Percentiles rank a stretch among this genome's conserved stretches.
phyloP scores from a whole-genome alignment of 2,888 invertebrate species.

The Nymphalis c-album region DNA sequence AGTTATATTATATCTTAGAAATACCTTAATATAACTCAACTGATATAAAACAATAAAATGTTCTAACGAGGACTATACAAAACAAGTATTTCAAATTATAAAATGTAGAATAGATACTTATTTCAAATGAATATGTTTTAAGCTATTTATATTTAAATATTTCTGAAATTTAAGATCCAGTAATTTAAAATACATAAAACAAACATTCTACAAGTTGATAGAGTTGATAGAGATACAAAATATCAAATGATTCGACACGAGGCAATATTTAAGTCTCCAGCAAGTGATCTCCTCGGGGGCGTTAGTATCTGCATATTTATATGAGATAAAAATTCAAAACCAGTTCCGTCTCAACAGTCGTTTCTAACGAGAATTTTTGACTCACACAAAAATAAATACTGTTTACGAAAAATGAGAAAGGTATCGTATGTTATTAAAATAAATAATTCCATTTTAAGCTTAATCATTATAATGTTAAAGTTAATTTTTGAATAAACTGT shows the following conservation, averaged over 20 bases:
- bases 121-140: neutral
- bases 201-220: constrained; percentile 46
- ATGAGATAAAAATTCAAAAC: constrained; percentile 71
- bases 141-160: constrained; percentile 6
- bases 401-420: constrained; percentile 76
- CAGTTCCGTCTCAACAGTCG: constrained; percentile 69
- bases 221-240: constrained; percentile 54
- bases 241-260: constrained; percentile 57
- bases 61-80: too few species aligned
- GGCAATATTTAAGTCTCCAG: constrained; percentile 57
- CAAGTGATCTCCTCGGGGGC: constrained; percentile 68
- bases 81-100: neutral
- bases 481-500: constrained; percentile 54
- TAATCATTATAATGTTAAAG: constrained; percentile 58
- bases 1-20: too few species aligned
- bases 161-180: constrained; percentile 2
- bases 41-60: too few species aligned
- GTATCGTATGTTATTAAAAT: constrained; percentile 62
- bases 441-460: constrained; percentile 53
- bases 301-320: constrained; percentile 75
- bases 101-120: neutral
- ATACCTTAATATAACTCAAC: too few species aligned
- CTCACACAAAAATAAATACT: constrained; percentile 78
- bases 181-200: constrained; percentile 36
- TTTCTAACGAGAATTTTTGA: constrained; percentile 78